A percentile compares a stretch with the other conserved stretches of the same genome.
Conservation (phyloP, 2,888 invertebrate genomes). For the Parnassius mnemosyne region DNA sequence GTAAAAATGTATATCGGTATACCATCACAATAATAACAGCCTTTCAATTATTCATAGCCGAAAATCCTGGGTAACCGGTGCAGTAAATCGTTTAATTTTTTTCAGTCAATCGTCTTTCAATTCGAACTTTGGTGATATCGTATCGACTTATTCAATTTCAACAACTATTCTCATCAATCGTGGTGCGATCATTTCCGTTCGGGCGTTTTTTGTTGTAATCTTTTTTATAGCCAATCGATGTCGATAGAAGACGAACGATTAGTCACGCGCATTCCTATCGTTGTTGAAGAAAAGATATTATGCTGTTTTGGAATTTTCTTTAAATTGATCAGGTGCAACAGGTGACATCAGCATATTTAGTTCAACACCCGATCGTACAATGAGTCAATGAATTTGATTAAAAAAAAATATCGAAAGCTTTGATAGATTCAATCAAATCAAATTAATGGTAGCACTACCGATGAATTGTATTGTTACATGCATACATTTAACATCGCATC, state of each 20-base stretch:
- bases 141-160: constrained; percentile 75
- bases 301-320: constrained; percentile 52
- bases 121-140: constrained; percentile 71
- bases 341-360: constrained; percentile 5
- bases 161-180: constrained; percentile 66
- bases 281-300: constrained; percentile 46
- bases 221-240: constrained; percentile 46
- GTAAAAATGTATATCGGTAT: constrained; percentile 20
- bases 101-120: constrained; percentile 72
- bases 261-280: constrained; percentile 69
- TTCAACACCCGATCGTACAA: no score
- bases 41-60: constrained; percentile 36
- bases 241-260: constrained; percentile 56
- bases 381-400: no score
- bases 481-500: no score
- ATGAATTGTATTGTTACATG: no score
- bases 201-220: constrained; percentile 48
- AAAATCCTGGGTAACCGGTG: constrained; percentile 49
- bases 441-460: no score
- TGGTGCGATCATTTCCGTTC: constrained; percentile 70
- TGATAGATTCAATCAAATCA: no score
- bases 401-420: no score
- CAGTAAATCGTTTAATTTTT: constrained; percentile 65
- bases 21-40: constrained; percentile 29
- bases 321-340: constrained; percentile 45